A percentile compares a stretch with the other conserved stretches of the same genome.
These are phyloP conservation scores for Garra rufa DNA, from an alignment of 2,113 vertebrate genomes.

Conservation along the genomic window DNA sequence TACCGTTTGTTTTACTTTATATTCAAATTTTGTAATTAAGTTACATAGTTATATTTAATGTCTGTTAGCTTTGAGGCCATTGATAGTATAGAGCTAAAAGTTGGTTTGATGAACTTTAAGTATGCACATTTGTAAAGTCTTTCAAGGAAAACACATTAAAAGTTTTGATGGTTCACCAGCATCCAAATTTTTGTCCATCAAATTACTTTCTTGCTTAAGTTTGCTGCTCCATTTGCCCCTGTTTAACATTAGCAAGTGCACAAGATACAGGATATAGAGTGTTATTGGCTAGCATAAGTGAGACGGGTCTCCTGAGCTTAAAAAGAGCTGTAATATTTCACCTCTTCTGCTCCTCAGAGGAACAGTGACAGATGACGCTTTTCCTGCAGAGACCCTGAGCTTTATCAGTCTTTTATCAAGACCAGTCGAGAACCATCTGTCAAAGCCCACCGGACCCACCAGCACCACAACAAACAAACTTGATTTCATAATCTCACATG, in stretches of 20 bases:
- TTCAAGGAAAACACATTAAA: neutral
- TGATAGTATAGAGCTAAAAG: neutral
- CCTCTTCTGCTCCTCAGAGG: neutral
- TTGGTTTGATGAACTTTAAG: no score
- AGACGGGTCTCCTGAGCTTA: neutral
- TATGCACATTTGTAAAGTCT: neutral
- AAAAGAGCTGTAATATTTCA: neutral
- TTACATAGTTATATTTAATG: no score
- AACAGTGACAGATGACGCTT: neutral
- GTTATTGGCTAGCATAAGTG: neutral
- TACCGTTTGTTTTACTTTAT: no score
- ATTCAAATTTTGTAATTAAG: no score
- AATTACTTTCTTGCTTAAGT: neutral
- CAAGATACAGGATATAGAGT: no score
- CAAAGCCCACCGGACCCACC: conserved; percentile 10
- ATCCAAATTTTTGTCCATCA: neutral
- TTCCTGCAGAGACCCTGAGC: neutral
- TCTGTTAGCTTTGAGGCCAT: neutral
- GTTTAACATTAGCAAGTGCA: neutral
- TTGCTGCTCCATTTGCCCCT: neutral
- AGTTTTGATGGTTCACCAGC: neutral
- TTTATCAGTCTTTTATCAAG: conserved; percentile 1
- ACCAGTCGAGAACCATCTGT: conserved; percentile 17
- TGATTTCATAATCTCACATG: neutral
- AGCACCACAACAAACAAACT: neutral